Percentiles rank a stretch among this genome's conserved stretches.
These are phyloP conservation scores for Hypomecis punctinalis DNA, from an alignment of 2,888 invertebrate species.

Conservation along the genomic window DNA sequence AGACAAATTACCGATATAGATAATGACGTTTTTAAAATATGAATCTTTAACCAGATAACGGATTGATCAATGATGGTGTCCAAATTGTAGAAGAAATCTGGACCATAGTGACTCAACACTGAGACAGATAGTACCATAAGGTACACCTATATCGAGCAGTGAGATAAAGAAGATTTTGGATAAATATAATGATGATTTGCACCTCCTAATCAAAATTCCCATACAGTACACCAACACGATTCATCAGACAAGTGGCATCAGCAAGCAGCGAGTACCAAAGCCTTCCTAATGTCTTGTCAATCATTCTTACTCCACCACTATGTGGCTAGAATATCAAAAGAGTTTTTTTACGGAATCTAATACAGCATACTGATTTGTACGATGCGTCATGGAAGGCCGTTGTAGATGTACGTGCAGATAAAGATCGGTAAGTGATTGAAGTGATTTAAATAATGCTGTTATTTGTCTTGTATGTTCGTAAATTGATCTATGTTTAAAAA, in stretches of 20 bases:
- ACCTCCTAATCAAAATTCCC: slow-evolving; percentile 63
- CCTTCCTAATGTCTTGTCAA: slow-evolving; percentile 80
- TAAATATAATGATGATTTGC: neutral
- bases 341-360: slow-evolving; percentile 62
- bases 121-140: too few species aligned
- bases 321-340: slow-evolving; percentile 64
- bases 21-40: too few species aligned
- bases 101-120: too few species aligned
- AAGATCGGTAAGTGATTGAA: slow-evolving; percentile 25
- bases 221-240: slow-evolving; percentile 63
- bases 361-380: slow-evolving; percentile 65
- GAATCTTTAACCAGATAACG: too few species aligned
- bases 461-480: neutral
- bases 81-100: too few species aligned
- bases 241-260: slow-evolving; percentile 54
- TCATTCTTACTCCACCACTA: slow-evolving; percentile 64
- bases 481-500: neutral
- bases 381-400: slow-evolving; percentile 62
- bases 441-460: slow-evolving; percentile 23
- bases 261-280: slow-evolving; percentile 56
- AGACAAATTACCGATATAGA: too few species aligned
- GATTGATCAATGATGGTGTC: too few species aligned
- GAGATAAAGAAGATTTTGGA: neutral
- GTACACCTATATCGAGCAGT: too few species aligned
- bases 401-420: slow-evolving; percentile 31